Evolutionary conservation across 2,797 vertebrate species (phyloP), one percentile per base, ranked within the genome.

Genomic region (Rhabdomys pumilio): DNA sequence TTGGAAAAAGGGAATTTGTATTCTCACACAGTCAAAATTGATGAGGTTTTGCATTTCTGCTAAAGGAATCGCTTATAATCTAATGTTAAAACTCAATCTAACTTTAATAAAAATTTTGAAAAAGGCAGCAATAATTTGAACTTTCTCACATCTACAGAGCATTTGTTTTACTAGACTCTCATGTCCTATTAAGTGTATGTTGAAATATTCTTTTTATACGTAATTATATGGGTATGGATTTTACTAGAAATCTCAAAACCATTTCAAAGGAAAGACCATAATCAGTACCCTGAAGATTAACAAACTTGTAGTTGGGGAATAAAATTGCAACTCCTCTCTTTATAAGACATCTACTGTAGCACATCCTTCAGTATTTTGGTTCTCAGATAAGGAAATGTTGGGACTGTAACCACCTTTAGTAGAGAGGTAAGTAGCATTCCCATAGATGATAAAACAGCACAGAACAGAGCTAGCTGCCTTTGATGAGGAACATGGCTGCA

Each of bases 1-100:
- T 98, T 95, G 97, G 97, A 98, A 94, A 94, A 93, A 98, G 95
- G 96, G 95, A 98, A 98, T 98, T 98, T 98, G 97, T 98, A 98
- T 98, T 98, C 96, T 97, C 65, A 75, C 94, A 89, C 92, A 97
- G 98, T 98, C 98, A 98, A 93, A 98, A 98, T 97, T 98, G 98
- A 98, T 98, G 98, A 97, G 96, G 93, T 97, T 98, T 98, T 98
- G 95, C 95, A 0, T 96, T 76, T 95, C 94, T 97, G 86, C 91
- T 44, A 12, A 86, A 97, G 96, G 94, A 98, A 97, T 44, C 97
- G 67, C 97, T 98, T 98, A 97, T 93, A 98, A 95, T 93, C 96
- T 86, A 92, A 86, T 94, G 92, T 89, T 98, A 90, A 97, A 98
- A 97, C 97, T 97, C 97, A 97, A 96, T 97, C 96, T 96, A 97